These are phyloP conservation scores for Glossosoma conforme DNA, from an alignment of 1,140 invertebrate genomes.

Conservation along the genomic window DNA sequence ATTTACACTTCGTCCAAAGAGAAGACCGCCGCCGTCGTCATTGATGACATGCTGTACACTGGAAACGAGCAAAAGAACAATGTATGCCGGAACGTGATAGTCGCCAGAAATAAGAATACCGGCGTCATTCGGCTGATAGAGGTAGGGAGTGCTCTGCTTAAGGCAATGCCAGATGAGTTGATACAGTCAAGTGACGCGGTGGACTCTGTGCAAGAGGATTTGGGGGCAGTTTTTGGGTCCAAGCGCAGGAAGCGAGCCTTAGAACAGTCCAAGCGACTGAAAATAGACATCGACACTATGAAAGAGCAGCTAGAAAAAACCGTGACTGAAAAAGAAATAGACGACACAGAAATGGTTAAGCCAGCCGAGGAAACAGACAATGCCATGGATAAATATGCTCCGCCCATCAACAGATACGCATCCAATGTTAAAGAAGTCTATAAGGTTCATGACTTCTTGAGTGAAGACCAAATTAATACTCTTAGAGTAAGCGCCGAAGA, in stretches of 20 bases:
- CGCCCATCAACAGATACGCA: conserved; percentile 41
- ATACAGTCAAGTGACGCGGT: not conserved
- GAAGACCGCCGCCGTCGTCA: conserved; percentile 2
- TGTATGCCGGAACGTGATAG: conserved; percentile 11
- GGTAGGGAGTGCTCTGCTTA: conserved; percentile 14
- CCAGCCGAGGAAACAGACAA: conserved; percentile 5
- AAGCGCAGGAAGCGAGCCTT: conserved; percentile 42
- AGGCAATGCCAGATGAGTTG: conserved; percentile 13
- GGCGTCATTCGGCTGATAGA: conserved; percentile 25
- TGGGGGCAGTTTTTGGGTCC: conserved; percentile 47
- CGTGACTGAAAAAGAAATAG: conserved; percentile 27
- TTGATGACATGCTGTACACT: conserved; percentile 13
- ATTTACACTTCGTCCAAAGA: conserved; percentile 6
- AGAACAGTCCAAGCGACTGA: conserved; percentile 42
- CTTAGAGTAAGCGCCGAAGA: conserved; percentile 8
- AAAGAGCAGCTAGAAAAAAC: conserved; percentile 41
- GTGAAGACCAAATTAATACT: conserved; percentile 28
- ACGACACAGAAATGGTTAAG: conserved; percentile 8
- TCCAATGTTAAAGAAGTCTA: conserved; percentile 37
- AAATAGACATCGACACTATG: conserved; percentile 39
- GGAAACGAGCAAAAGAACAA: conserved; percentile 13
- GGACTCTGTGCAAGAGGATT: conserved; percentile 7
- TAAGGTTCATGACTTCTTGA: conserved; percentile 41
- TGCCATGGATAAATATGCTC: conserved; percentile 22
- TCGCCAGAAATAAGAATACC: conserved; percentile 22